Percentiles rank a stretch among this genome's conserved stretches.
Evolutionary conservation across 2,888 invertebrate genomes (phyloP).

Genomic region (Cylloceria caligata): DNA sequence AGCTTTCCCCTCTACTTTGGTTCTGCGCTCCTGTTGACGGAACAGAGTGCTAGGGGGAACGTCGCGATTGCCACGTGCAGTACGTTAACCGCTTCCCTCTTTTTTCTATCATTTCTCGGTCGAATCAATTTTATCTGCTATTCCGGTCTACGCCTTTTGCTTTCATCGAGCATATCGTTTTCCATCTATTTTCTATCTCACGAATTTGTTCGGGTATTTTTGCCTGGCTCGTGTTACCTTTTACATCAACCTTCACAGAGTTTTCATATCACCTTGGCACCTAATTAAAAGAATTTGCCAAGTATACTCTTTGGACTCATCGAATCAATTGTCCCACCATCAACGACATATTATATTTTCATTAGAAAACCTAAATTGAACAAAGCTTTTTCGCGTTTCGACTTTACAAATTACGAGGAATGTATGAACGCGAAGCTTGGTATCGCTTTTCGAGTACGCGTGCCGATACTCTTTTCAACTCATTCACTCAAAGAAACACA

Average conservation of each 20-base stretch:
- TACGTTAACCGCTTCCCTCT: constrained; percentile 1
- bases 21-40: constrained; percentile 12
- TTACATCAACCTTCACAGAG: neutral
- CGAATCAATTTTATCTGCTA: constrained; percentile 25
- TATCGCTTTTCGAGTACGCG: neutral
- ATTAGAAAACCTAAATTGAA: constrained; percentile 1
- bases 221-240: neutral
- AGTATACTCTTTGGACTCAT: neutral
- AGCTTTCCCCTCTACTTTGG: constrained; percentile 2
- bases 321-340: constrained; percentile 1
- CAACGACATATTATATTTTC: neutral
- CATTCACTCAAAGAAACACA: constrained; percentile 25
- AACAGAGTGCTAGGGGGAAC: neutral
- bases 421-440: neutral
- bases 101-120: constrained; percentile 13
- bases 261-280: neutral
- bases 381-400: neutral
- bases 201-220: too few relatives aligned
- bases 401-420: constrained; percentile 7
- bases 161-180: constrained; percentile 23
- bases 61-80: constrained; percentile 11
- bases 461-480: neutral
- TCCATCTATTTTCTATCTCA: neutral
- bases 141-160: constrained; percentile 18
- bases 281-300: neutral